Percentiles rank a stretch among this genome's conserved stretches.
phyloP scores from a whole-genome alignment of 2,888 invertebrate genomes.

The Pogonocherus hispidulus region DNA sequence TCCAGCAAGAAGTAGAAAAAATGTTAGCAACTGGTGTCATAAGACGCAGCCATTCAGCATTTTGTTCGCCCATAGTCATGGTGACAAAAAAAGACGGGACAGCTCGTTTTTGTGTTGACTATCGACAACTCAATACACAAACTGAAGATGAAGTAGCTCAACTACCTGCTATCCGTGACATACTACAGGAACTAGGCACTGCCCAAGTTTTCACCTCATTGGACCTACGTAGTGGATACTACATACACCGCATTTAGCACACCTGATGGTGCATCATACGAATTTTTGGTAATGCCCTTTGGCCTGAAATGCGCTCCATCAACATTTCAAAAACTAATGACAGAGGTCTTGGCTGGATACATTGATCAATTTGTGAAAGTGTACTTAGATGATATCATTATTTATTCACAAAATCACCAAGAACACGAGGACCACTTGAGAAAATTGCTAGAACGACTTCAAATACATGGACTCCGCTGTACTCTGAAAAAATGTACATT shows the following conservation, averaged over 20 bases:
- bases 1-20: neutral
- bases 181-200: neutral
- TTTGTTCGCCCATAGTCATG: neutral
- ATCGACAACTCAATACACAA: neutral
- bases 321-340: neutral
- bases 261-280: neutral
- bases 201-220: neutral
- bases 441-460: neutral
- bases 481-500: neutral
- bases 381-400: neutral
- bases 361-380: neutral
- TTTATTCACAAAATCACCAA: neutral
- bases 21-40: neutral
- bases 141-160: neutral
- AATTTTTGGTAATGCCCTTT: neutral
- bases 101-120: neutral
- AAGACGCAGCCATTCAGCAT: neutral
- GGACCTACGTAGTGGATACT: neutral
- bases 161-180: neutral
- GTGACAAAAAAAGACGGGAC: neutral
- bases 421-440: neutral
- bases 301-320: neutral
- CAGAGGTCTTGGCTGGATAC: neutral
- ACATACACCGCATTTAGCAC: neutral
- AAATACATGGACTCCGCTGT: neutral